These are phyloP conservation scores for Etheostoma perlongum DNA, from an alignment of 2,797 vertebrate species.

Conservation along the genomic window DNA sequence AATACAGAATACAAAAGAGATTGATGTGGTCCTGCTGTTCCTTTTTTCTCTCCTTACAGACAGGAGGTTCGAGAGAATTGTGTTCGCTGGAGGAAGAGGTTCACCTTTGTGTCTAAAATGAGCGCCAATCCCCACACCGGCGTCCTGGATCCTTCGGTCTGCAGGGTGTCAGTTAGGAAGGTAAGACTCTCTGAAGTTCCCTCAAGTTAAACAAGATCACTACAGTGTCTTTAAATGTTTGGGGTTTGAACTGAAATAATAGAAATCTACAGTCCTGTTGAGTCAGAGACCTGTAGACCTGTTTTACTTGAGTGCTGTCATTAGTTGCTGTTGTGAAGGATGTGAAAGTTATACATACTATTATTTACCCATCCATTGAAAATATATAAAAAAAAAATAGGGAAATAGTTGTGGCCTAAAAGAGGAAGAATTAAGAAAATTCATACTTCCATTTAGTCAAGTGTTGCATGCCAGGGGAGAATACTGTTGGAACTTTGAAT, in stretches of 20 bases:
- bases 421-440: no score
- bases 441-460: no score
- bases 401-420: no score
- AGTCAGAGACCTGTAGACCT: background rate
- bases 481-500: no score
- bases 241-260: background rate
- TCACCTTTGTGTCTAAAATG: slow-evolving; percentile 96
- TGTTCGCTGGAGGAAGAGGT: slow-evolving; percentile 95
- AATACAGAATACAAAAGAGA: slow-evolving; percentile 1
- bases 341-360: background rate
- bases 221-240: background rate
- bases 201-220: background rate
- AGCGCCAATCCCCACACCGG: slow-evolving; percentile 96
- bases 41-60: slow-evolving; percentile 66
- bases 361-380: background rate
- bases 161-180: slow-evolving; percentile 96
- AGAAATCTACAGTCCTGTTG: background rate
- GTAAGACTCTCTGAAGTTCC: slow-evolving; percentile 72
- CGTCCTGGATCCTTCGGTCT: slow-evolving; percentile 94
- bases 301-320: background rate
- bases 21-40: background rate
- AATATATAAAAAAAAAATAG: no score
- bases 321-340: background rate
- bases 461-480: no score
- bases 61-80: slow-evolving; percentile 96